These are phyloP conservation scores for Acrobasis repandana DNA, from an alignment of 2,888 invertebrate species.

Conservation along the genomic window DNA sequence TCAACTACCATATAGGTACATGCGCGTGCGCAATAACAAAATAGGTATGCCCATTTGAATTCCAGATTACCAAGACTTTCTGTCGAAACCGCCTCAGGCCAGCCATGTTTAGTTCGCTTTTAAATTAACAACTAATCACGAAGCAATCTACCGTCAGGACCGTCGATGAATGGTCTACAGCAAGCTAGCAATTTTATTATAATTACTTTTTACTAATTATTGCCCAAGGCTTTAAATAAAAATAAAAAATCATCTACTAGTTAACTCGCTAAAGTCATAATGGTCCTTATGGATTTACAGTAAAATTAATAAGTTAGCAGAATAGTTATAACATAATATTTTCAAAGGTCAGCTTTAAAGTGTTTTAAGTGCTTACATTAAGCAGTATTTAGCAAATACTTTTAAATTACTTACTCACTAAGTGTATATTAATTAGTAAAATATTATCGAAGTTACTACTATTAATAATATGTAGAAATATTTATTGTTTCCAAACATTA, in stretches of 20 bases:
- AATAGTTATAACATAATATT: background rate
- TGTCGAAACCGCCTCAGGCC: background rate
- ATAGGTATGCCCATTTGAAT: slow-evolving; percentile 4
- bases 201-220: slow-evolving; percentile 10
- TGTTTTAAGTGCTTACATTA: too few species aligned
- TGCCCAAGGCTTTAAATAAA: slow-evolving; percentile 15
- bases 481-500: too few species aligned
- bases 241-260: slow-evolving; percentile 25
- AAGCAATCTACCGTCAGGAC: slow-evolving; percentile 2
- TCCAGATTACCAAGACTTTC: background rate
- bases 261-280: slow-evolving; percentile 12
- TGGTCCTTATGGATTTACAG: background rate
- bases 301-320: slow-evolving; percentile 4
- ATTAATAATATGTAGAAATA: too few species aligned
- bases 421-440: too few species aligned
- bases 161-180: slow-evolving; percentile 4
- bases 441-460: too few species aligned
- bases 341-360: too few species aligned
- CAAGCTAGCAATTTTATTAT: slow-evolving; percentile 11
- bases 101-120: slow-evolving; percentile 12
- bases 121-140: slow-evolving; percentile 18
- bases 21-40: background rate
- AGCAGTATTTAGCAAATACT: too few species aligned
- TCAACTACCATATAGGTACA: slow-evolving; percentile 1
- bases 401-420: too few species aligned